Base-by-base conservation (phyloP, 2,113 vertebrate species). In the Paralichthys olivaceus region DNA sequence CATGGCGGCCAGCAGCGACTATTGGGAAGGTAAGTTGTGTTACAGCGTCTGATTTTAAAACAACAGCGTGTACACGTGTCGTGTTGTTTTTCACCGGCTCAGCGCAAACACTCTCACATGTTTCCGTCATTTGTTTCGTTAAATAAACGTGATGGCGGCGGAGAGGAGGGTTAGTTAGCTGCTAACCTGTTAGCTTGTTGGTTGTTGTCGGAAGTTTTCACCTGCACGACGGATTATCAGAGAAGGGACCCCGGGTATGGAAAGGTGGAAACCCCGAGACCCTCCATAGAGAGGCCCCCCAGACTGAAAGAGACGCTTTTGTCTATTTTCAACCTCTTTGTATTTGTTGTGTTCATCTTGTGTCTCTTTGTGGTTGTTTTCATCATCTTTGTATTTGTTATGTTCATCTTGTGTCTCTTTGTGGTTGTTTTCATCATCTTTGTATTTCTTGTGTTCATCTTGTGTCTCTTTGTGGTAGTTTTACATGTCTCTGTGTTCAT, bases 1-100 rank as follows among this genome's bases (percentile, higher is more conserved):
- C 91, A 98, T 97, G 97, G 96, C 96, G 83, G 91, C 94, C 54
- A 82, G 86, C 86, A 95, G 94, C 90, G 96, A 96, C 93, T 97
- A 97, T 64, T 98, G 96, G 96, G 96, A 97, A 96, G 96, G 96
- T 96, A 94, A 85, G 79, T 72, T 20, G 22, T 61, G 22, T 61
- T 47, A 28, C 29, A 60, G 1, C n/a, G 0, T 25, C 0, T 62
- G 2, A 9, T 47, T 37, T 40, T 40, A 56, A 11, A 69, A 49
- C 17, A 15, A 19, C 19, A 13, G 1, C 15, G 8, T n/a, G 0
- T 23, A 9, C 4, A 4, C 1, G 0, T 26, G 34, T 60, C 19
- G 15, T 22, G 19, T 14, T 53, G 13, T 26, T 56, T 20, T 25
- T 49, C 7, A 2, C 0, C 2, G 9, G 20, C 4, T 28, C 5